Base-by-base conservation (phyloP, 2,113 vertebrate species). In the Peromyscus polionotus region DNA sequence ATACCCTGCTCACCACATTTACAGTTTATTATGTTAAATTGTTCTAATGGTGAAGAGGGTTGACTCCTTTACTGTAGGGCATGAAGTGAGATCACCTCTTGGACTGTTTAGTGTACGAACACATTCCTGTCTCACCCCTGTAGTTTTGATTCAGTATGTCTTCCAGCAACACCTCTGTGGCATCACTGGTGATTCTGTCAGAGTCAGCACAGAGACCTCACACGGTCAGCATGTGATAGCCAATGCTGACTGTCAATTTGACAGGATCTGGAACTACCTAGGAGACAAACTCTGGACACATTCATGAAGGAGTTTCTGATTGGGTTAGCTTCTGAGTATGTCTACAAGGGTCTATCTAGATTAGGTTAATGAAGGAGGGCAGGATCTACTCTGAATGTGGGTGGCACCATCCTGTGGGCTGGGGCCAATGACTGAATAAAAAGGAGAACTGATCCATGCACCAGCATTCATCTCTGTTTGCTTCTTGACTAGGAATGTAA, bases 61-160 rank as follows among this genome's bases (percentile, higher is more conserved):
- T 59, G 31, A 48, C 26, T 33, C 4, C 2, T 26, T 48, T 6
- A 19, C 28, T 70, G 12, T 28, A 26, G 33, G 13, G 1, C 6
- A 2, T 39, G 10, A 7, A 1, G 1, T 5, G 36, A 33, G 26
- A 3, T 28, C 59, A 22, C 3, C 26, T 2, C 26, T 7, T 8
- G 28, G 72, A 11, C 20, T 31, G 2, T 5, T 7, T 59, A 1
- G 1, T 13, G 33, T 12, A n/a, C n/a, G 7, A 54, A 4, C 2
- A 12, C 36, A 1, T 7, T 59, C 54, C 33, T 51, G 45, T n/a
- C 51, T 54, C 2, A 7, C 7, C 9, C 19, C 22, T 20, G 67
- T 36, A 17, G 31, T 90, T 70, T 11, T 24, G 3, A 10, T 17
- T 65, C 42, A 39, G 16, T 12, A 0, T 3, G 33, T 42, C 57